phyloP scores from a whole-genome alignment of 2,888 invertebrate genomes.

The Hymenopus coronatus region DNA sequence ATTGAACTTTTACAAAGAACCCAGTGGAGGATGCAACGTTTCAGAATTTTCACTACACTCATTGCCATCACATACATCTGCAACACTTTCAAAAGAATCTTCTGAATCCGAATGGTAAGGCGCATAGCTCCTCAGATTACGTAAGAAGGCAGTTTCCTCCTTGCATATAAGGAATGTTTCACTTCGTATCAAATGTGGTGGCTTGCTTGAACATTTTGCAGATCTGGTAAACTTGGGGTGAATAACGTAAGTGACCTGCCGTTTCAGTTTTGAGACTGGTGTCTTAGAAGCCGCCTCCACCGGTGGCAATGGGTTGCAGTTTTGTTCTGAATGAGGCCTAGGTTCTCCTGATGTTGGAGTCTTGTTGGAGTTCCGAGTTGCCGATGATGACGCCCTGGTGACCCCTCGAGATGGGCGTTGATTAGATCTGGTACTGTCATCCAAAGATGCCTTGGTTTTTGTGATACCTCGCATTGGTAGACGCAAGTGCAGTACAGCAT shows the following conservation, averaged over 20 bases:
- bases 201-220: not conserved
- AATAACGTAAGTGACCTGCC: not conserved
- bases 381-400: not conserved
- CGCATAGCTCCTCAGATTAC: not conserved
- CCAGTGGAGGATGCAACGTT: not conserved
- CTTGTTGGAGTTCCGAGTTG: not conserved
- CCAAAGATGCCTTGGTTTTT: not conserved
- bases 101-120: not conserved
- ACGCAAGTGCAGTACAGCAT: not conserved
- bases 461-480: not conserved
- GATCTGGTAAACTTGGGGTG: not conserved
- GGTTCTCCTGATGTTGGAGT: not conserved
- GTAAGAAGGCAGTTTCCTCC: not conserved
- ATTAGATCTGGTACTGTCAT: not conserved
- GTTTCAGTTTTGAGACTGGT: not conserved
- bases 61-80: not conserved
- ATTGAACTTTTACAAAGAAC: not conserved
- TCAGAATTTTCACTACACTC: not conserved
- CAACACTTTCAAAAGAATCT: not conserved
- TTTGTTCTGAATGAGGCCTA: not conserved
- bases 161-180: not conserved
- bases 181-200: not conserved
- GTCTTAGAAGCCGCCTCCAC: not conserved
- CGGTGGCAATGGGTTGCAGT: not conserved
- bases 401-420: not conserved